phyloP scores from a whole-genome alignment of 1,140 invertebrate genomes.

The Solenopsis fugax region DNA sequence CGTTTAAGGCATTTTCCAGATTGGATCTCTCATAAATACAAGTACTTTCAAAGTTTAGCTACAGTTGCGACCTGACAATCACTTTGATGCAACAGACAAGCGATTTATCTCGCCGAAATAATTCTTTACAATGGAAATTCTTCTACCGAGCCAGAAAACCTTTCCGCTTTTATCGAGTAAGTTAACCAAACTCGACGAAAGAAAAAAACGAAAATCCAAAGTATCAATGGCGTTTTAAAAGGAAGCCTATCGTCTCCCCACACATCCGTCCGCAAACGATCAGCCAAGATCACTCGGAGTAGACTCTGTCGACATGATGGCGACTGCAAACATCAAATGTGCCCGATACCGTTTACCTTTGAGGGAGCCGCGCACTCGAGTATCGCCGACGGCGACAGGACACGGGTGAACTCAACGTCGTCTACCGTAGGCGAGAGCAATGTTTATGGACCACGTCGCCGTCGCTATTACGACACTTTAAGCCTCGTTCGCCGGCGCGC shows the following conservation, averaged over 20 bases:
- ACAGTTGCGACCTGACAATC: neutral
- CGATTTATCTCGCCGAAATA: neutral
- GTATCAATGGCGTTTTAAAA: neutral
- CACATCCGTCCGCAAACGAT: neutral
- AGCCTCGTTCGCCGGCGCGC: constrained; percentile 13
- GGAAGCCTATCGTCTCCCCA: too few relatives aligned
- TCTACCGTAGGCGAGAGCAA: constrained; percentile 29
- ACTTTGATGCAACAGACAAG: neutral
- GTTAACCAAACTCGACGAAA: neutral
- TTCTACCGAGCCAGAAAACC: neutral
- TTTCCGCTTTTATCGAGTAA: neutral
- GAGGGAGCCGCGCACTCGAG: constrained; percentile 39
- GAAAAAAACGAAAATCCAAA: neutral
- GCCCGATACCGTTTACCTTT: constrained; percentile 59
- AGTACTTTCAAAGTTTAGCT: neutral
- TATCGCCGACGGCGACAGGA: constrained; percentile 60
- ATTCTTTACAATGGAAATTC: neutral
- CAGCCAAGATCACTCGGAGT: neutral
- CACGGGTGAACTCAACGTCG: constrained; percentile 38
- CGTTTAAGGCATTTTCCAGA: constrained; percentile 46
- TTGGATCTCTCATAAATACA: constrained; percentile 26
- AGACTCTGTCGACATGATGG: constrained; percentile 28
- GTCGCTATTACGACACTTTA: constrained; percentile 72
- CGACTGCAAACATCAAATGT: constrained; percentile 57
- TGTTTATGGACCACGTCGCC: constrained; percentile 62